Evolutionary conservation across 2,113 vertebrate species (phyloP), one percentile per base, ranked within the genome.

Genomic region (Ginglymostoma cirratum): DNA sequence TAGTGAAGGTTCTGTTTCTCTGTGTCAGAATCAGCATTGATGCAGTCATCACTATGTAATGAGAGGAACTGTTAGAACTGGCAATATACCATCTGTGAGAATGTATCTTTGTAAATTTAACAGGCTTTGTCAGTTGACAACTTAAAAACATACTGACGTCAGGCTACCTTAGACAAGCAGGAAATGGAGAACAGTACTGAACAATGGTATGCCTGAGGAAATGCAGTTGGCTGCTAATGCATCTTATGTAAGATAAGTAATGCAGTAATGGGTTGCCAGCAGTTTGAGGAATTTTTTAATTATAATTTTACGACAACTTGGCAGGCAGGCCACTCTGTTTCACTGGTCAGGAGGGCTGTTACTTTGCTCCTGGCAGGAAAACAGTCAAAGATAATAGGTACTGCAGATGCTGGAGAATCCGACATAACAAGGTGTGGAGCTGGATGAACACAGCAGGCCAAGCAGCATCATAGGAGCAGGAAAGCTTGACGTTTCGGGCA

Each of bases 91-190:
- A 61, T 61, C 34, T 67, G 61, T 93, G 21, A 61, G 55, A 10
- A 61, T 93, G n/a, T 93, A n/a, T 38, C 30, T 93, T 21, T 93
- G 55, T 42, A 66, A 61, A 66, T 93, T 93, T 93, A 66, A 93
- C 61, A 93, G 21, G 34, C 15, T 66, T 66, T 67, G 89, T 66
- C 89, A 93, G 61, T 38, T 93, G 61, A 93, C n/a, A 66, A 93
- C 61, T 93, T 93, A 93, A 93, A 93, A 93, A 66, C 89, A 93
- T n/a, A 93, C 89, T 93, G 89, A 93, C 6, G 34, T 66, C 65
- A 93, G 34, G 89, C 61, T 93, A 93, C 55, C 89, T 93, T 93
- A 66, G 34, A 93, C 34, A 67, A 93, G 89, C 61, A 93, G 34
- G 89, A 93, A 93, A 67, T 66, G 89, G 66, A 93, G 89, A 93